Conservation (phyloP, 2,113 vertebrate species). For the Myxocyprinus asiaticus region DNA sequence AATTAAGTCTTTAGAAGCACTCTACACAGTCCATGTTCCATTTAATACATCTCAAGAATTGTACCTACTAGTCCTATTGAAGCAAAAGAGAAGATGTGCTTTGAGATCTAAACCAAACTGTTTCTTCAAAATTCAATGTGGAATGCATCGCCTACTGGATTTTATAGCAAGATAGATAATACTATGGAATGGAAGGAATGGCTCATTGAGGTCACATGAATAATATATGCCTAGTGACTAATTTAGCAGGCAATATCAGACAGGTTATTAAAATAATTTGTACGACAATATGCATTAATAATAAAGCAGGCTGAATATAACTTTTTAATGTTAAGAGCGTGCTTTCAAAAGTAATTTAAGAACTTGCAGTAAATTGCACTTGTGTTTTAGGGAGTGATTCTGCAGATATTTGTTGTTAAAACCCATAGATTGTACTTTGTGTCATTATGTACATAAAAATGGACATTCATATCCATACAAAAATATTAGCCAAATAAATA, state of each 20-base stretch:
- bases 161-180: slow-evolving; percentile 17
- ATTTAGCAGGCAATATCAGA: slow-evolving; percentile 30
- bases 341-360: not conserved
- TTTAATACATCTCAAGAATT: not conserved
- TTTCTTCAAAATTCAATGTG: slow-evolving; percentile 13
- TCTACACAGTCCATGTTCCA: not conserved
- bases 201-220: slow-evolving; percentile 17
- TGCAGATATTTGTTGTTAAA: not conserved
- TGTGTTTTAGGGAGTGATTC: not conserved
- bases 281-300: slow-evolving; percentile 16
- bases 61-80: not conserved
- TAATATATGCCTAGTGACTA: slow-evolving; percentile 31
- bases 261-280: slow-evolving; percentile 17
- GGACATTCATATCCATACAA: not conserved
- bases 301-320: slow-evolving; percentile 14
- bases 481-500: not conserved
- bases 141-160: not conserved
- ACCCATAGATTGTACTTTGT: not conserved
- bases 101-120: slow-evolving; percentile 6
- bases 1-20: slow-evolving; percentile 7
- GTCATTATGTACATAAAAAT: not conserved
- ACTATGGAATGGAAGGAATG: slow-evolving; percentile 10
- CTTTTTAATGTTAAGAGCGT: slow-evolving; percentile 11
- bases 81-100: not conserved
- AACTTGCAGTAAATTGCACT: not conserved